Conservation (phyloP, 2,888 invertebrate genomes). For the Bugula neritina region DNA sequence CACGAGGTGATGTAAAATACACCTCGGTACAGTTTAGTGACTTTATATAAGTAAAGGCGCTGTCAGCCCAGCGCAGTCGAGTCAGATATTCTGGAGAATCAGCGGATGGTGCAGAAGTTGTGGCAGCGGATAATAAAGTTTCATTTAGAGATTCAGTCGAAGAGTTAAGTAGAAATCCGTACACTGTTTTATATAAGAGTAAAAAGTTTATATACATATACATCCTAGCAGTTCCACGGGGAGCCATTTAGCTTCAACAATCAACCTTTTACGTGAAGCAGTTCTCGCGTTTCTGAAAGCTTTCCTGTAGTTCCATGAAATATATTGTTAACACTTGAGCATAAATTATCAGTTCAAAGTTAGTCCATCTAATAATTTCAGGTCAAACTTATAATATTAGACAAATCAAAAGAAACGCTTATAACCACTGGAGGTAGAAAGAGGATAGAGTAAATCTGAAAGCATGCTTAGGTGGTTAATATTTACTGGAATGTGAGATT, state of each 20-base stretch:
- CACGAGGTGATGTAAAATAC: constrained; percentile 45
- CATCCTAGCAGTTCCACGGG: too few relatives aligned
- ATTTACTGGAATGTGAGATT: too few relatives aligned
- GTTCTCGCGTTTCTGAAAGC: neutral
- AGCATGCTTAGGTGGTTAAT: too few relatives aligned
- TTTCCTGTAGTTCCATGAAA: neutral
- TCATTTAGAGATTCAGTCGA: constrained; percentile 22
- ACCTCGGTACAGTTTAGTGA: constrained; percentile 41
- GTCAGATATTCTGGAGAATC: constrained; percentile 28
- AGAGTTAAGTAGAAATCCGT: constrained; percentile 15
- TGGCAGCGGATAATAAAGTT: neutral
- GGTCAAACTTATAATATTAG: too few relatives aligned
- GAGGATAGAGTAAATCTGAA: too few relatives aligned
- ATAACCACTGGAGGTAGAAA: too few relatives aligned
- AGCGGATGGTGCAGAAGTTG: neutral
- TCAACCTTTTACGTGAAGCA: neutral
- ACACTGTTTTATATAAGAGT: neutral
- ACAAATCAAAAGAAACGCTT: too few relatives aligned
- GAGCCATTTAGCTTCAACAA: too few relatives aligned
- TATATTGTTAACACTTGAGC: neutral
- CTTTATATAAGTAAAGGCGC: constrained; percentile 40
- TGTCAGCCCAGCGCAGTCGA: constrained; percentile 43
- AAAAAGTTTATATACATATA: neutral
- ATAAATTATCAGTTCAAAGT: constrained; percentile 24
- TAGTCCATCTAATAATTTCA: too few relatives aligned